phyloP scores from a whole-genome alignment of 2,797 vertebrate genomes.

The Acanthurus leucopareius region DNA sequence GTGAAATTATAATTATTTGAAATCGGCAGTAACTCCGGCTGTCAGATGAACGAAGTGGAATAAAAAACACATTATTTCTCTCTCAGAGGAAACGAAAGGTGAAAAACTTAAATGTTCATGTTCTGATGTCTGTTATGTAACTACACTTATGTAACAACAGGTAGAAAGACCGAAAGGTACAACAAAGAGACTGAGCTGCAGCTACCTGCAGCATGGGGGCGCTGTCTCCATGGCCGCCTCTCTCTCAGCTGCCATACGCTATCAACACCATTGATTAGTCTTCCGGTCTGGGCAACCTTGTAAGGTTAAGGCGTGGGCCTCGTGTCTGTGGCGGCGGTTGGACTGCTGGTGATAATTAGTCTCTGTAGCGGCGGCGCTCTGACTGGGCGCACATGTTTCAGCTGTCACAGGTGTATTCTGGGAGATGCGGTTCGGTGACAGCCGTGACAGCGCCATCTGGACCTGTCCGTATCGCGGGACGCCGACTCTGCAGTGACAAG shows the following conservation, averaged over 20 bases:
- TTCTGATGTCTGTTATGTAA: neutral
- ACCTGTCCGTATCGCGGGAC: constrained; percentile 77
- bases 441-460: constrained; percentile 87
- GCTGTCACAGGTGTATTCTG: constrained; percentile 89
- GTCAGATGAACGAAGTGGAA: no score
- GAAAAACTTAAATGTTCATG: no score
- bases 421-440: constrained; percentile 84
- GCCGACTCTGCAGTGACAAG: constrained; percentile 76
- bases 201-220: neutral
- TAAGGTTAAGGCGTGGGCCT: constrained; percentile 66
- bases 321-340: constrained; percentile 57
- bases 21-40: no score
- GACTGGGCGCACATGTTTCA: constrained; percentile 86
- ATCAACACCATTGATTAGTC: constrained; percentile 70
- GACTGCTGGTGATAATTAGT: constrained; percentile 86
- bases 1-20: no score
- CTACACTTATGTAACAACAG: neutral
- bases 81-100: no score
- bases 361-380: constrained; percentile 76
- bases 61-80: no score
- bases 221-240: constrained; percentile 50
- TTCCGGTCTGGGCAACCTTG: constrained; percentile 57
- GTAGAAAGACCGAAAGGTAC: constrained; percentile 6
- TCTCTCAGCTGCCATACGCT: constrained; percentile 38
- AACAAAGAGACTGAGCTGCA: neutral